Evolutionary conservation across 2,888 invertebrate genomes (phyloP).

Genomic region (Trissoscelio sp.): DNA sequence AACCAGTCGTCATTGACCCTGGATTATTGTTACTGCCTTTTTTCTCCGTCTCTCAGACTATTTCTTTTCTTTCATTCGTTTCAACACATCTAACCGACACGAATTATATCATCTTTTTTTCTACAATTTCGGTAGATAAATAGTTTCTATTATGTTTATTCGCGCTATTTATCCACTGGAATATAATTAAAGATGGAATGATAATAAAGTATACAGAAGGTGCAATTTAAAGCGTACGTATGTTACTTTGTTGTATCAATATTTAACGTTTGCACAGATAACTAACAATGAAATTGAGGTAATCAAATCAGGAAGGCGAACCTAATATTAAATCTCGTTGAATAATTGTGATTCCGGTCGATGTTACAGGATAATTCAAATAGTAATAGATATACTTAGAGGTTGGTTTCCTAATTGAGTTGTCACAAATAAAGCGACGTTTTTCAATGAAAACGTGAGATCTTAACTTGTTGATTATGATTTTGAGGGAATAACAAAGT

Average conservation of each 20-base stretch:
- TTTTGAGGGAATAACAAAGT: neutral
- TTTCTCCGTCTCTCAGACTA: neutral
- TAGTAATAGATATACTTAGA: neutral
- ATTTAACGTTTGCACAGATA: constrained; percentile 5
- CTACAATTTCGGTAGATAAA: too few relatives aligned
- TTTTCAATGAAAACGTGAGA: too few relatives aligned
- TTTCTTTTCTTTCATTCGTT: neutral
- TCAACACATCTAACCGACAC: neutral
- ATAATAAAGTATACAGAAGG: neutral
- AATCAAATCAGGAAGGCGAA: neutral
- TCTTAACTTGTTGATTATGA: too few relatives aligned
- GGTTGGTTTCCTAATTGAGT: too few relatives aligned
- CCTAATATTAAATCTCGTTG: constrained; percentile 1
- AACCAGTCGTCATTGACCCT: constrained; percentile 42
- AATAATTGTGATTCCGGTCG: neutral
- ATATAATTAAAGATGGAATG: neutral
- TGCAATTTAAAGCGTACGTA: neutral
- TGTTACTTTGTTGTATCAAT: neutral
- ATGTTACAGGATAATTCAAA: neutral
- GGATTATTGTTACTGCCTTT: neutral
- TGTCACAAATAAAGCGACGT: too few relatives aligned
- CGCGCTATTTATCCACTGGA: too few relatives aligned
- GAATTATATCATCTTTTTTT: too few relatives aligned
- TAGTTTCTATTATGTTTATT: too few relatives aligned
- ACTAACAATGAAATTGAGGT: neutral